Conservation (phyloP, 2,888 invertebrate genomes). For the Microctonus aethiopoides region DNA sequence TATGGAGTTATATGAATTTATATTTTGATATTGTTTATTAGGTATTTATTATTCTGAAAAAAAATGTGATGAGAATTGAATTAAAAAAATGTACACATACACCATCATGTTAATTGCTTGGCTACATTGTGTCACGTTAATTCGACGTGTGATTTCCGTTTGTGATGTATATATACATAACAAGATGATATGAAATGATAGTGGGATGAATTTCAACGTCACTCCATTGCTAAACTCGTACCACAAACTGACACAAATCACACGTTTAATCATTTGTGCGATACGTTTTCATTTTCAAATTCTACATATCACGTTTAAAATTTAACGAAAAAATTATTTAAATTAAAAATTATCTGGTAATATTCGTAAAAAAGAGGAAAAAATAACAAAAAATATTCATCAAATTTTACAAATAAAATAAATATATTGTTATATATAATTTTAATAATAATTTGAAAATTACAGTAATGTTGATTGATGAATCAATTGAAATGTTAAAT, state of each 20-base stretch:
- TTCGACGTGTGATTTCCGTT: slow-evolving; percentile 41
- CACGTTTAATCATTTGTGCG: not conserved
- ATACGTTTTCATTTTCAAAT: not conserved
- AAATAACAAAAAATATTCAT: no score
- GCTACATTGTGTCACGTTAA: slow-evolving; percentile 36
- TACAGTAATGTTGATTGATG: no score
- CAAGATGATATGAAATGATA: not conserved
- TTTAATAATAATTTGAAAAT: no score
- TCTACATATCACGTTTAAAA: not conserved
- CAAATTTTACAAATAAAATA: not conserved
- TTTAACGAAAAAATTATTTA: not conserved
- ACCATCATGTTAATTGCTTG: slow-evolving; percentile 24
- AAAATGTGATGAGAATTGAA: no score
- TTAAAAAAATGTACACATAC: not conserved
- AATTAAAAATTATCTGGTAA: no score
- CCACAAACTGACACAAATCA: slow-evolving; percentile 3
- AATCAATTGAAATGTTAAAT: not conserved
- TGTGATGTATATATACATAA: not conserved
- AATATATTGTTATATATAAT: no score
- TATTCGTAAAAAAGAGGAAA: not conserved
- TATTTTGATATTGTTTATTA: no score
- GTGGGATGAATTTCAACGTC: slow-evolving; percentile 15
- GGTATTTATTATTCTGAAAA: no score
- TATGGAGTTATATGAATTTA: no score
- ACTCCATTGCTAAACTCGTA: slow-evolving; percentile 22